Base-by-base conservation (phyloP, 2,113 vertebrate genomes). In the Dolichotis patagonum region DNA sequence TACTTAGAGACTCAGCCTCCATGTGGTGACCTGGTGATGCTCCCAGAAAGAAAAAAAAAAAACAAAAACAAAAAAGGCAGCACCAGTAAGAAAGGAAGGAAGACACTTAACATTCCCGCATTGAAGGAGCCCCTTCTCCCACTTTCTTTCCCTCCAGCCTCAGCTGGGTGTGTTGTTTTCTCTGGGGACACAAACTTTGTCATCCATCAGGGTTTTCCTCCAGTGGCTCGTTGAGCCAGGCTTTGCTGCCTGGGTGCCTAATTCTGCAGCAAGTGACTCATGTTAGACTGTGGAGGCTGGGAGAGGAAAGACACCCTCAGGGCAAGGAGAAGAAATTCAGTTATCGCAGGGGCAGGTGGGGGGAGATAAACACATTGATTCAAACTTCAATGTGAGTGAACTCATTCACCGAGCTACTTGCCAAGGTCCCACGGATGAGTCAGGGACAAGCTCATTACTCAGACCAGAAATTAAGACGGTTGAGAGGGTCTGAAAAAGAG, bases 221-320 rank as follows among this genome's bases (percentile, higher is more conserved):
- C 11, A 28, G 52, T 12, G 49, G 28, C 49, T 67, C 49, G 41
- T 78, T 80, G 38, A 81, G 84, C 58, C 58, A 46, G 90, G 77
- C 32, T 94, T 43, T 86, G 88, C 84, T 84, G 54, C 88, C 78
- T 81, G 85, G 43, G 24, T 56, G 85, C 86, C 85, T 95, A 81
- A 62, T 13, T 95, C 88, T 80, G 62, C 81, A 80, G 95, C 88
- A 73, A 95, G 73, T 97, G 97, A 97, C 69, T 97, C 97, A 96
- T 43, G 62, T 78, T 22, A 56, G 83, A 24, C 86, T 80, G 62
- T 77, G 96, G 87, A 96, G 95, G 91, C 77, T 85, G 90, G 63
- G 49, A 90, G 60, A 96, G 90, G 94, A 96, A 93, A 96, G 95
- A 71, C 81, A 88, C 63, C 96, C 96, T 90, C 58, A 56, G 96